Evolutionary conservation across 2,113 vertebrate species (phyloP).

Genomic region (Gnathonemus echidnorhynchus): DNA sequence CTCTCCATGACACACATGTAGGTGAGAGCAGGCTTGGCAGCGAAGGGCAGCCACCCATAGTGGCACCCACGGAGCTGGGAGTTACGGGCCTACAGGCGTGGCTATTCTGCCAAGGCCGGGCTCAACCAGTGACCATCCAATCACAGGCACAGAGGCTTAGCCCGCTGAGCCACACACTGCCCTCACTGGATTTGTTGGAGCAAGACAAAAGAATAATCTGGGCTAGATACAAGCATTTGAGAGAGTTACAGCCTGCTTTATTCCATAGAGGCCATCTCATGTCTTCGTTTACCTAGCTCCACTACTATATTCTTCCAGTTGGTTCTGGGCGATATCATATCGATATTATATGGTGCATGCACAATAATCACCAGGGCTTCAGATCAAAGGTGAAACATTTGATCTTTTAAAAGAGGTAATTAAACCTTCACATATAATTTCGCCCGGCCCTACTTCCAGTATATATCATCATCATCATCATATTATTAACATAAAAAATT

Average conservation of each 20-base stretch:
- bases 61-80: neutral
- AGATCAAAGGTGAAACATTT: too few species aligned
- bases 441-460: too few species aligned
- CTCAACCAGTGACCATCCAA: neutral
- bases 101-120: too few species aligned
- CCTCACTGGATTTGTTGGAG: neutral
- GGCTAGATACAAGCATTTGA: neutral
- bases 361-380: too few species aligned
- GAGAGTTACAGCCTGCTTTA: slow-evolving; percentile 28
- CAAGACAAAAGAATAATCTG: neutral
- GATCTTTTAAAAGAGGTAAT: too few species aligned
- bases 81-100: neutral
- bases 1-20: neutral
- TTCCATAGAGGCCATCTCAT: slow-evolving; percentile 37
- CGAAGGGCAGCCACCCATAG: neutral
- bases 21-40: neutral
- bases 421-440: too few species aligned
- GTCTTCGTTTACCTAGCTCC: neutral
- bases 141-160: neutral
- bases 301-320: neutral
- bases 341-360: too few species aligned
- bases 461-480: too few species aligned
- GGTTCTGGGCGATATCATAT: too few species aligned
- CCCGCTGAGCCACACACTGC: neutral
- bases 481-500: too few species aligned